Evolutionary conservation across 2,113 vertebrate genomes (phyloP).

Genomic region (Fulica atra): DNA sequence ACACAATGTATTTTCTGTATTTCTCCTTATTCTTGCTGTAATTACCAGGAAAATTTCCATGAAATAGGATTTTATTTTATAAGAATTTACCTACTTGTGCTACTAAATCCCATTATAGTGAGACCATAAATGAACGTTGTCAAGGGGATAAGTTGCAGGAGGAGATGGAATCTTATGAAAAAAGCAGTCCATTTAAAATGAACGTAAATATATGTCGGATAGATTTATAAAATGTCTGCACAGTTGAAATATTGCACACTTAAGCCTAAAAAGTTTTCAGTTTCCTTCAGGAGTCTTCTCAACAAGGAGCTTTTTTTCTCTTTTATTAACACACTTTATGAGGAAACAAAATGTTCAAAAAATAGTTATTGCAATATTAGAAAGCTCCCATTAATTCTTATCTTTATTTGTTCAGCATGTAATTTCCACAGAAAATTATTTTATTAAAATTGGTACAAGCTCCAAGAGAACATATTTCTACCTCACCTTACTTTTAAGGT

Average conservation of each 20-base stretch:
- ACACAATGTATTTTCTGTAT: neutral
- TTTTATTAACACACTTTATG: neutral
- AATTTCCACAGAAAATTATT: neutral
- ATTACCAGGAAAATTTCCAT: conserved; percentile 22
- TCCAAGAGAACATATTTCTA: neutral
- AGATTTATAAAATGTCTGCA: neutral
- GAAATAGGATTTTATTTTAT: conserved; percentile 45
- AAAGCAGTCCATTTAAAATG: neutral
- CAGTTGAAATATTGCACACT: neutral
- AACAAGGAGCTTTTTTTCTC: neutral
- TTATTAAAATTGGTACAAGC: neutral
- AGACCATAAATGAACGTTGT: neutral
- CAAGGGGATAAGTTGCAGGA: neutral
- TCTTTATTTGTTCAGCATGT: neutral
- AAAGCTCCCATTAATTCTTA: neutral
- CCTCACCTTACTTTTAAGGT: neutral
- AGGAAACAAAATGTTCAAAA: neutral
- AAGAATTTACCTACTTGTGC: neutral
- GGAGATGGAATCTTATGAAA: neutral
- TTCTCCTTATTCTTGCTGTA: neutral
- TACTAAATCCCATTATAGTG: neutral
- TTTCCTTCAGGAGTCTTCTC: neutral
- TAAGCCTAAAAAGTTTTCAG: neutral
- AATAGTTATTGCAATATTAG: neutral
- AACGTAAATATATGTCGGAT: neutral